phyloP scores from a whole-genome alignment of 2,113 vertebrate genomes.

The Eublepharis macularius region DNA sequence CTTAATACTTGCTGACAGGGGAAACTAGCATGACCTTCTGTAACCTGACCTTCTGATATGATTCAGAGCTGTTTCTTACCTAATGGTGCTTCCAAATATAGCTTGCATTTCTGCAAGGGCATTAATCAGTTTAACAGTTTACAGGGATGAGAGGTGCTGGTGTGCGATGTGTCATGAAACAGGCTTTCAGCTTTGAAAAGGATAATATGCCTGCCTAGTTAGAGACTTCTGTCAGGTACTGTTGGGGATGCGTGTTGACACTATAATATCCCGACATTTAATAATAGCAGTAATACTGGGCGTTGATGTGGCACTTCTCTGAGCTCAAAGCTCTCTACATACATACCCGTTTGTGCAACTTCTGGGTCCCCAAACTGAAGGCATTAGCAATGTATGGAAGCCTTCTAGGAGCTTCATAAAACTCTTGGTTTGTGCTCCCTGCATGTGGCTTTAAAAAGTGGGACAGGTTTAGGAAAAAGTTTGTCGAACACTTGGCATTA shows the following conservation, averaged over 20 bases:
- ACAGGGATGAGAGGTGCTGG: conserved; percentile 20
- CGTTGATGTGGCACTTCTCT: not conserved
- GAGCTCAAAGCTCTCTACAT: too few relatives aligned
- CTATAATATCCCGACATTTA: not conserved
- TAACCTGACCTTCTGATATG: conserved; percentile 64
- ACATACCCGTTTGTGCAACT: not conserved
- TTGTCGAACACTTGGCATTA: not conserved
- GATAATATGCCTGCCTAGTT: conserved; percentile 37
- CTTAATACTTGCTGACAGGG: conserved; percentile 51
- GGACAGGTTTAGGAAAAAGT: too few relatives aligned
- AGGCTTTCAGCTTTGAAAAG: conserved; percentile 50
- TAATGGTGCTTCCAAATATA: conserved; percentile 66
- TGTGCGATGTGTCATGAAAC: conserved; percentile 28
- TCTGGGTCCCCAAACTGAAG: not conserved
- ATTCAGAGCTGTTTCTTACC: conserved; percentile 59
- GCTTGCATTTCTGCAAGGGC: conserved; percentile 62
- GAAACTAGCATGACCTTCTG: conserved; percentile 43
- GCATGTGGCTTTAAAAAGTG: not conserved
- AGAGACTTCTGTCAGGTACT: not conserved
- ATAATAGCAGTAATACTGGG: not conserved
- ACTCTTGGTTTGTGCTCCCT: not conserved
- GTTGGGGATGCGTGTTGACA: not conserved
- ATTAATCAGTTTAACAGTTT: conserved; percentile 53
- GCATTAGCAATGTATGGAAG: not conserved
- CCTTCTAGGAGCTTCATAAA: not conserved